Conservation (phyloP, 2,797 vertebrate species). For the Phylloscopus collybita region DNA sequence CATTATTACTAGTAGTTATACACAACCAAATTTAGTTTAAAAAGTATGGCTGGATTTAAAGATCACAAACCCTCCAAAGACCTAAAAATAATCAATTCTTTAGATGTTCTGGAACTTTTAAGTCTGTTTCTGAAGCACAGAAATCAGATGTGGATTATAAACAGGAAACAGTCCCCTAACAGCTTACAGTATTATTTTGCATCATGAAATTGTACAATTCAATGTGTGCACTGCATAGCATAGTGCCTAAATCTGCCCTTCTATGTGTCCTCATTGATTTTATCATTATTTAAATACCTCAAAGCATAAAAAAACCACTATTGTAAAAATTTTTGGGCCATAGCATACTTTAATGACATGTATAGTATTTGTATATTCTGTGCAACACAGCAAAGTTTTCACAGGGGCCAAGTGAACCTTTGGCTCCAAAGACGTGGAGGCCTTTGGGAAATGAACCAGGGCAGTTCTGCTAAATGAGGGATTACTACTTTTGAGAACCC, state of each 20-base stretch:
- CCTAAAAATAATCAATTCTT: conserved; percentile 24
- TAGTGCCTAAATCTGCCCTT: background rate
- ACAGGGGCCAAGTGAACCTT: background rate
- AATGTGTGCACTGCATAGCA: too few species aligned
- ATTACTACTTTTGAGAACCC: background rate
- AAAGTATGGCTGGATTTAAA: conserved; percentile 22
- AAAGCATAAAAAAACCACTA: background rate
- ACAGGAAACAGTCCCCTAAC: background rate
- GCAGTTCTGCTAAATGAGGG: background rate
- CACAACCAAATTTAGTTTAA: background rate
- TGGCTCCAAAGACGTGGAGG: background rate
- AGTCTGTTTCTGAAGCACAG: background rate
- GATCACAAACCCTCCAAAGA: background rate
- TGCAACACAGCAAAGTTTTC: background rate
- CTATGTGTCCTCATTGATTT: background rate
- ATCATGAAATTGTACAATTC: background rate
- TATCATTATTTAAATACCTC: background rate
- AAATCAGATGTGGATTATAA: conserved; percentile 3
- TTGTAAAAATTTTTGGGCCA: background rate
- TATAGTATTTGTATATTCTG: background rate
- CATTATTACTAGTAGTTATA: background rate
- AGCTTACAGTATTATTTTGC: background rate
- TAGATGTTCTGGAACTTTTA: background rate
- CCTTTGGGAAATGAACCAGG: background rate
- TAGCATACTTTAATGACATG: background rate